Percentiles rank a stretch among this genome's conserved stretches.
phyloP scores from a whole-genome alignment of 2,797 vertebrate genomes.

The Loriculus beryllinus region DNA sequence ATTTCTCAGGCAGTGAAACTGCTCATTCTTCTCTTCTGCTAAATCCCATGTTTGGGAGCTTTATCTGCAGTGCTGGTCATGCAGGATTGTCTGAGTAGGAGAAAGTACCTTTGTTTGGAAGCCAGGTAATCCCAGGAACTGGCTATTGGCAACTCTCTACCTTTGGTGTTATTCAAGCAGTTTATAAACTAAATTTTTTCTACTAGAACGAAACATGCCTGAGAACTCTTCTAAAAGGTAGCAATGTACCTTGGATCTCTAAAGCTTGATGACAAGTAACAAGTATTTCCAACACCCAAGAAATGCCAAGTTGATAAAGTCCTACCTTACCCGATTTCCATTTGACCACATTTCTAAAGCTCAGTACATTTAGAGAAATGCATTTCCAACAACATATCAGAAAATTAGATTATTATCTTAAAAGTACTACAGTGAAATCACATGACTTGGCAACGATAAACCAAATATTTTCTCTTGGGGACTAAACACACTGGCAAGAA shows the following conservation, averaged over 20 bases:
- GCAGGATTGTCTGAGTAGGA: neutral
- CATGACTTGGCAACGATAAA: neutral
- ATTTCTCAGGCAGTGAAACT: neutral
- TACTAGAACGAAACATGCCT: neutral
- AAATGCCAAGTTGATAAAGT: neutral
- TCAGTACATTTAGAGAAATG: neutral
- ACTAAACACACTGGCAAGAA: neutral
- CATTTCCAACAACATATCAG: neutral
- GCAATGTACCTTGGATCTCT: neutral
- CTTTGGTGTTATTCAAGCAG: neutral
- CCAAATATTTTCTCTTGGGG: neutral
- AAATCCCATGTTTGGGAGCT: neutral
- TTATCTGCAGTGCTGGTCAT: neutral
- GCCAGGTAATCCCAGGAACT: neutral
- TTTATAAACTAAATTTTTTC: neutral
- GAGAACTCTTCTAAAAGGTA: neutral
- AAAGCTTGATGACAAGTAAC: neutral
- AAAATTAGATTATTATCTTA: neutral
- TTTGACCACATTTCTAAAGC: neutral
- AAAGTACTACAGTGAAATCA: slow-evolving; percentile 5
- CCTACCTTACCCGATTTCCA: neutral
- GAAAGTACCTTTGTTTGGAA: neutral
- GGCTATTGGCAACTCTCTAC: neutral
- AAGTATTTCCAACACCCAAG: neutral
- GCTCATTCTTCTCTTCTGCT: neutral